phyloP scores from a whole-genome alignment of 1,140 invertebrate genomes.

The Zaprionus kolodkinae region DNA sequence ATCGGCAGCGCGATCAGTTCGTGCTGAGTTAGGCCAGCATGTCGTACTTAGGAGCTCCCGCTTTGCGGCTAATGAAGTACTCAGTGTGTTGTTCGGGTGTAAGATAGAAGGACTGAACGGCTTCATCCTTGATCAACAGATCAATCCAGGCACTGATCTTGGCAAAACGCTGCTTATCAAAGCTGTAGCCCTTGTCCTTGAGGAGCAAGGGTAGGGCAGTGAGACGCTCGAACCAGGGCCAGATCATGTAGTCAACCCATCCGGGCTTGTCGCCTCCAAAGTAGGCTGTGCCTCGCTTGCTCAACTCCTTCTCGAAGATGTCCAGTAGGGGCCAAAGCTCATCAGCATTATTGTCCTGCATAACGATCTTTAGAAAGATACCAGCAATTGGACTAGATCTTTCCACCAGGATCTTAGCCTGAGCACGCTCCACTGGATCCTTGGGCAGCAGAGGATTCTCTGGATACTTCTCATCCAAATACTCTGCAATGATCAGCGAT shows the following conservation, averaged over 20 bases:
- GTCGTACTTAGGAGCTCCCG: constrained; percentile 56
- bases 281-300: constrained; percentile 87
- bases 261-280: constrained; percentile 89
- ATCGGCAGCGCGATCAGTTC: neutral
- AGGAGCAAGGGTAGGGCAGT: constrained; percentile 26
- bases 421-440: constrained; percentile 90
- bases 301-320: constrained; percentile 88
- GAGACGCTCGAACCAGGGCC: constrained; percentile 92
- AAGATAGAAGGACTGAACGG: constrained; percentile 45
- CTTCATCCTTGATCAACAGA: constrained; percentile 44
- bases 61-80: constrained; percentile 42
- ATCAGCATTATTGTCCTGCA: constrained; percentile 6
- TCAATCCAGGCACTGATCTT: constrained; percentile 50
- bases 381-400: constrained; percentile 84
- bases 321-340: constrained; percentile 85
- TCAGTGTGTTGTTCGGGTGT: constrained; percentile 56
- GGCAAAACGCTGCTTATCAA: constrained; percentile 51
- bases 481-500: constrained; percentile 92
- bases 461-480: constrained; percentile 92
- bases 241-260: constrained; percentile 94
- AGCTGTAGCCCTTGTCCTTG: constrained; percentile 41
- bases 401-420: constrained; percentile 91
- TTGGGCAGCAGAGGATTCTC: constrained; percentile 88
- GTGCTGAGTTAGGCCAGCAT: constrained; percentile 43
- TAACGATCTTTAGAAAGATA: constrained; percentile 41